Base-by-base conservation (phyloP, 2,888 invertebrate species). In the Geotrupes spiniger region DNA sequence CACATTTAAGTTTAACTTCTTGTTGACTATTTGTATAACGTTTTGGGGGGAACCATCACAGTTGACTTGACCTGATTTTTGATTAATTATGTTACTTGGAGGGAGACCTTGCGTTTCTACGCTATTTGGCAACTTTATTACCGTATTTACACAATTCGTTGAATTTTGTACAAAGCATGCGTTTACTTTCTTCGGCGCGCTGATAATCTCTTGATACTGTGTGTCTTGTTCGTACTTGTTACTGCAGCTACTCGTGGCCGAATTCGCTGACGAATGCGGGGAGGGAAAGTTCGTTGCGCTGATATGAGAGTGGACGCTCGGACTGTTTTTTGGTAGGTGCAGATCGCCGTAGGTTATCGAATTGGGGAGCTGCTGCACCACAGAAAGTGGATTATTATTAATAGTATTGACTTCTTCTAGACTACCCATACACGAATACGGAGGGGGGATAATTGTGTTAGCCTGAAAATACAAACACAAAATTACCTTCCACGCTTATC, bases 381-480 rank as follows among this genome's bases (percentile, higher is more conserved):
- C 51, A 15, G 49, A 38, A 36, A 59, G 50, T 2, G 52, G 43
- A 46, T 61, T 52, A 8, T 55, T 57, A 38, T 59, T 60, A 59
- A 76, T 74, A 47, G 73, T 76, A 56, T 72, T 72, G 49, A 80
- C 73, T 60, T 82, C 81, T 59, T 87, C 87, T 60, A 85, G 80
- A 70, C 85, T 88, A 61, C 83, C 84, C 58, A 86, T 85, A 63
- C 86, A 83, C 48, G 89, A 89, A 73, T 91, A 91, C 11, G 90
- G 89, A 36, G 90, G 90, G 50, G 90, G 90, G 61, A 90, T 83
- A 69, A 89, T 78, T 48, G 86, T 84, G 71, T 90, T 90, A 44
- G 89, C 88, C 82, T 84, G 67, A 4, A 68, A 69, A 43, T 17
- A 37, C 37, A 36, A 17, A 16, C n/a, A 36, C 3, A n/a, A 27